Base-by-base conservation (phyloP, 2,888 invertebrate species). In the Rhagonycha fulva region DNA sequence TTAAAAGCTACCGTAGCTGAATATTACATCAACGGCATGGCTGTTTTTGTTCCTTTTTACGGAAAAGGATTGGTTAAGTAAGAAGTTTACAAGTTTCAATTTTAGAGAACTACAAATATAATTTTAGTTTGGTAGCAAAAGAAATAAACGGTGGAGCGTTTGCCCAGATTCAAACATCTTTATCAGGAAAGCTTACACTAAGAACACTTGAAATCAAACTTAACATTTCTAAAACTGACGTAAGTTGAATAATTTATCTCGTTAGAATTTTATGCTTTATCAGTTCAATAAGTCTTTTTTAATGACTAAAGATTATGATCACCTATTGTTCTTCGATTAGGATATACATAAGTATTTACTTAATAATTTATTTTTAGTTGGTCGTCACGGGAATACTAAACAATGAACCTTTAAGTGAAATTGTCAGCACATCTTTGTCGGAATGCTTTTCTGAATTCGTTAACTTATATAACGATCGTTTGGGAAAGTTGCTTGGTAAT, bases 381-480 rank as follows among this genome's bases (percentile, higher is more conserved):
- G 12, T n/a, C 10, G 14, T 76, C 7, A 30, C 76, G 19, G 76
- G 76, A 12, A 9, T 72, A 9, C 26, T 76, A 10, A 24, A 76
- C 30, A 72, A 76, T 26, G 66, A 72, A 70, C 76, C 72, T 4
- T 60, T 76, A 61, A 76, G 76, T 28, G 30, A 76, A 23, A 76
- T 76, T 30, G 72, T 76, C 14, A 76, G 76, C 30, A 32, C 19
- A 10, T 72, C 76, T 7, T 32, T 32, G 4, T 62, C 69, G 5
- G 72, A 76, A 63, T 76, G 76, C 12, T 72, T 76, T 30, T 72
- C 76, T 5, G 62, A 47, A 30, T 72, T 76, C 23, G 28, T 76
- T n/a, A 62, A 60, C 12, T 66, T 19, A 10, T 72, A 76, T 47
- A 66, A 66, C 0, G 30, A 72, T 23, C 68, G 69, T 14, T 28